Evolutionary conservation across 2,797 vertebrate genomes (phyloP).

Genomic region (Antrozous pallidus): DNA sequence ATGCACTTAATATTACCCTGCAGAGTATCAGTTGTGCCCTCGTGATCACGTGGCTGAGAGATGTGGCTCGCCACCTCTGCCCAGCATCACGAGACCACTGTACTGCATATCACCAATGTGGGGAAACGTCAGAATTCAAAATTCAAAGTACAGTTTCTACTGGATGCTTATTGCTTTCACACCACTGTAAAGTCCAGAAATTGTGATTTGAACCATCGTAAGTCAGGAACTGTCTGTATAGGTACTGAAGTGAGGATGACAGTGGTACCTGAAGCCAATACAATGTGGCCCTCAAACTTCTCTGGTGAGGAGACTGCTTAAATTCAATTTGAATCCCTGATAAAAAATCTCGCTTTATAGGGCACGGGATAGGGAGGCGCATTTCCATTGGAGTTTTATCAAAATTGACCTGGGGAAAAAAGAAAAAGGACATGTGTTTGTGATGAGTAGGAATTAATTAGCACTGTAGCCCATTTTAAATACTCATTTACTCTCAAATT

Average conservation of each 20-base stretch:
- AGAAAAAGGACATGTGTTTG: neutral
- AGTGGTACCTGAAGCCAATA: slow-evolving; percentile 94
- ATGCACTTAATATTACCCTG: neutral
- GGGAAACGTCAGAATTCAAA: neutral
- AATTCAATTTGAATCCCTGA: slow-evolving; percentile 95
- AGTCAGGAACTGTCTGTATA: neutral
- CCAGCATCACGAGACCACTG: too few relatives aligned
- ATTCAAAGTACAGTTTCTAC: neutral
- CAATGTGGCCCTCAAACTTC: slow-evolving; percentile 92
- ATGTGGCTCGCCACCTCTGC: neutral
- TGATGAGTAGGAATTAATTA: neutral
- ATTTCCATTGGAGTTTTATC: slow-evolving; percentile 88
- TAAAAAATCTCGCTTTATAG: slow-evolving; percentile 92
- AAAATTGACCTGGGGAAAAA: slow-evolving; percentile 90
- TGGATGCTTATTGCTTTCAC: neutral
- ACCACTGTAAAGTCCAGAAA: neutral
- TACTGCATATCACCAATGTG: neutral
- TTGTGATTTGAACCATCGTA: neutral
- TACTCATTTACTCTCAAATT: neutral
- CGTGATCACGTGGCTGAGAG: neutral
- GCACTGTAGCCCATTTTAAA: neutral
- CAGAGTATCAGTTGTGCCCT: neutral
- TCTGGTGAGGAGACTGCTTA: slow-evolving; percentile 94
- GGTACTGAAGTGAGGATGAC: neutral
- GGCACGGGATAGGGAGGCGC: slow-evolving; percentile 87